These are phyloP conservation scores for Macrocentrus cingulum DNA, from an alignment of 1,140 invertebrate genomes.

Conservation along the genomic window DNA sequence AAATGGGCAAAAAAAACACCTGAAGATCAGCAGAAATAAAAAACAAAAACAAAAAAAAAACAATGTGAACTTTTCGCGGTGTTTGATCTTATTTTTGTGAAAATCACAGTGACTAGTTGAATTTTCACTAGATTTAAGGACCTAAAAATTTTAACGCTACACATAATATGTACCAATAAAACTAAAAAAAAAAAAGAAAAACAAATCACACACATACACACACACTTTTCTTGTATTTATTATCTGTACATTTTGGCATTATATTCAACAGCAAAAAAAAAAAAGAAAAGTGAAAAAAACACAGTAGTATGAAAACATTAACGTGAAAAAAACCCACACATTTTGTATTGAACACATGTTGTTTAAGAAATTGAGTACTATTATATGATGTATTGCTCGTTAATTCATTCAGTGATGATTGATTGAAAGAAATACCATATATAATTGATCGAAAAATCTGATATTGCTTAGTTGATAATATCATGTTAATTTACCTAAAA, in stretches of 20 bases:
- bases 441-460: conserved; percentile 1
- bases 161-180: conserved; percentile 50
- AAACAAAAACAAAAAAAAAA: conserved; percentile 5
- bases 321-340: background rate
- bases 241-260: conserved; percentile 48
- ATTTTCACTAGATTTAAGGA: conserved; percentile 51
- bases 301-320: conserved; percentile 1
- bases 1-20: conserved; percentile 24
- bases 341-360: conserved; percentile 23
- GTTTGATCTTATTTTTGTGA: conserved; percentile 54
- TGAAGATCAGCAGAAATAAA: conserved; percentile 8
- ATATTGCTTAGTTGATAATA: conserved; percentile 18
- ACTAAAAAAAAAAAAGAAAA: conserved; percentile 31
- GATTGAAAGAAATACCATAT: conserved; percentile 1
- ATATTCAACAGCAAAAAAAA: conserved; percentile 29
- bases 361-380: conserved; percentile 5
- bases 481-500: conserved; percentile 13
- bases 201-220: no score
- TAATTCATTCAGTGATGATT: background rate
- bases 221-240: conserved; percentile 50
- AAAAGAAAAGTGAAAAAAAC: conserved; percentile 12
- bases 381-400: conserved; percentile 4
- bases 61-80: conserved; percentile 31
- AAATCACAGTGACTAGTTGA: conserved; percentile 46
- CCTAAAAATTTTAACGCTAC: conserved; percentile 43